Base-by-base conservation (phyloP, 2,797 vertebrate species). In the Aplochiton taeniatus region DNA sequence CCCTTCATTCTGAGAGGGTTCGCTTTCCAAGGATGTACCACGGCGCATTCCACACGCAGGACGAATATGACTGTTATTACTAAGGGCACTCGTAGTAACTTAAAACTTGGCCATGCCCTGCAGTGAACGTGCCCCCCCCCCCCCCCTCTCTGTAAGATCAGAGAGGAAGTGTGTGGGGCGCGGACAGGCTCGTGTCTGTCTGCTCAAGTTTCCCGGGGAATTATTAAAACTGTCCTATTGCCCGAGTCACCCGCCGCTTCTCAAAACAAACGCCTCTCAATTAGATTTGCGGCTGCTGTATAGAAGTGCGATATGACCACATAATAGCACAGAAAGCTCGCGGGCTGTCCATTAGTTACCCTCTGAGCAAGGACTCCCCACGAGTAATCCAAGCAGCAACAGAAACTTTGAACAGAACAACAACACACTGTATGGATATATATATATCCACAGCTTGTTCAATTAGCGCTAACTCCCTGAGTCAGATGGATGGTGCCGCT, bases 271-370 rank as follows among this genome's bases (percentile, higher is more conserved):
- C 80, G 75, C 72, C 78, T 81, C 73, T 84, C 80, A 81, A 80
- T 85, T 83, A 78, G 73, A 81, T 41, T 1, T 70, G 62, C 76
- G 78, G 80, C 66, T 70, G 72, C 51, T 66, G 45, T 71, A 72
- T 69, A 61, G 63, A 68, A 69, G 68, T 52, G 66, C 74, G 78
- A 54, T 45, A 63, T 69, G 69, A 47, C 18, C 80, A 79, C 55
- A 57, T 48, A 59, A 50, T 64, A 49, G 69, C 59, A 69, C 18
- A 53, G n/a, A 78, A 63, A 72, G 78, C 77, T 67, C 67, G 78
- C 68, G 77, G 72, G 65, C 84, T 87, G 85, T 88, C 85, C 88
- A 86, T 89, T 87, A 89, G 81, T 88, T 84, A 84, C 81, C 79
- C 86, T 67, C 84, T 88, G 84, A 86, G 78, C 70, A 71, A 58